Conservation (phyloP, 53 echinoderm and acorn worm species). For the Astropecten irregularis region DNA sequence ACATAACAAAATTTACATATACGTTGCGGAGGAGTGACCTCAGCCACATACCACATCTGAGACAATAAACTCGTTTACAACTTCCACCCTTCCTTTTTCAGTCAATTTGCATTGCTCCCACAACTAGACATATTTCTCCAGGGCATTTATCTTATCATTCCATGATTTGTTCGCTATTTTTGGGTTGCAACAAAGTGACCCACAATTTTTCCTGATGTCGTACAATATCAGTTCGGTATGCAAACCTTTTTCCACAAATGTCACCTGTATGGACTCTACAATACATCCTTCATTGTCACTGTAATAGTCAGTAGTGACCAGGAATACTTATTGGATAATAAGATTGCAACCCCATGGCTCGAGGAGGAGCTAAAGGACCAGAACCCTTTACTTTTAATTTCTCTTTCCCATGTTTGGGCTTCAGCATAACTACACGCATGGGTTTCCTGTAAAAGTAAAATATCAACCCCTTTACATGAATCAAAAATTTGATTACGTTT, state of each 20-base stretch:
- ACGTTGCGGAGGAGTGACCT: no score
- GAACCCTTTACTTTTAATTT: conserved; percentile 1
- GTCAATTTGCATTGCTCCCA: background rate
- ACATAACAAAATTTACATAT: no score
- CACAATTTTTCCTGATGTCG: background rate
- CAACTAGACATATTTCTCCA: background rate
- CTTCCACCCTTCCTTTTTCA: conserved; percentile 1
- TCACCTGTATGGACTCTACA: background rate
- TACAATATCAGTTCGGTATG: background rate
- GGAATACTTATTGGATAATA: background rate
- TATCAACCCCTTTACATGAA: background rate
- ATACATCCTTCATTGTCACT: background rate
- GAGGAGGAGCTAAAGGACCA: background rate
- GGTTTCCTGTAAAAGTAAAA: conserved; percentile 5
- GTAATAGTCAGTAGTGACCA: background rate
- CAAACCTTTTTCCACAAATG: background rate
- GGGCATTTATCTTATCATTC: background rate
- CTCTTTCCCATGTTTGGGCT: background rate
- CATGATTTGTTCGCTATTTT: background rate
- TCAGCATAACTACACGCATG: conserved; percentile 5
- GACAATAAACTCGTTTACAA: background rate
- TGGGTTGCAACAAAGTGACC: background rate
- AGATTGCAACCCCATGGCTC: background rate
- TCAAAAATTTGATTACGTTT: background rate
- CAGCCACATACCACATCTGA: no score